Base-by-base conservation (phyloP, 2,888 invertebrate genomes). In the Catocala sponsa region DNA sequence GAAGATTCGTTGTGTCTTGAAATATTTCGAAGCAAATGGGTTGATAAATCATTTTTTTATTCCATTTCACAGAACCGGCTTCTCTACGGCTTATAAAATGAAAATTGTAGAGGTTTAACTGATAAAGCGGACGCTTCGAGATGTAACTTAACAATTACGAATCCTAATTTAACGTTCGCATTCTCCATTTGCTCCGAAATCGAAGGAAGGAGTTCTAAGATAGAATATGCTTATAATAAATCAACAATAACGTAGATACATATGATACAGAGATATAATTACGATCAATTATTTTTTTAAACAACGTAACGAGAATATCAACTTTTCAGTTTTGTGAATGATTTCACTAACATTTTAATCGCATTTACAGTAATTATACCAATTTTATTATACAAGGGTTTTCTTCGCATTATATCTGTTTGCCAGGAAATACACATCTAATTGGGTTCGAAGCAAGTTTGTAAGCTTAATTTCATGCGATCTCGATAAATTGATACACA, bases 301-400 rank as follows among this genome's bases (percentile, higher is more conserved):
- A 91, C 88, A 94, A 92, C 88, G 88, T 91, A 94, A 94, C 93
- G 91, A 93, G 90, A 91, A 91, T 90, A 91, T 90, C 86, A 89
- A 84, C 92, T 91, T 90, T 91, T 95, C 95, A 95, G 94, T 94
- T 92, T 94, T 94, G 94, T 95, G 94, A 94, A 91, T 91, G 79
- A 83, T 86, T 77, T 94, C 94, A 94, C 94, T 92, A 94, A 94
- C 91, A 85, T 86, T 85, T 81, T 82, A 86, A 86, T 83, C 82
- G 82, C 81, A 84, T 87, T 84, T 83, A 85, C 70, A 85, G 78
- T 79, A 70, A 65, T 73, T 74, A 66, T 64, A 73, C 72, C 70
- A 73, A 77, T 74, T 74, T 77, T 77, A 75, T 70, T n/a, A 65
- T 76, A 78, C 63, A 71, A 65, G 59, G 64, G 67, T 60, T 66